Evolutionary conservation across 2,888 invertebrate species (phyloP).

Genomic region (Gari tellinella): DNA sequence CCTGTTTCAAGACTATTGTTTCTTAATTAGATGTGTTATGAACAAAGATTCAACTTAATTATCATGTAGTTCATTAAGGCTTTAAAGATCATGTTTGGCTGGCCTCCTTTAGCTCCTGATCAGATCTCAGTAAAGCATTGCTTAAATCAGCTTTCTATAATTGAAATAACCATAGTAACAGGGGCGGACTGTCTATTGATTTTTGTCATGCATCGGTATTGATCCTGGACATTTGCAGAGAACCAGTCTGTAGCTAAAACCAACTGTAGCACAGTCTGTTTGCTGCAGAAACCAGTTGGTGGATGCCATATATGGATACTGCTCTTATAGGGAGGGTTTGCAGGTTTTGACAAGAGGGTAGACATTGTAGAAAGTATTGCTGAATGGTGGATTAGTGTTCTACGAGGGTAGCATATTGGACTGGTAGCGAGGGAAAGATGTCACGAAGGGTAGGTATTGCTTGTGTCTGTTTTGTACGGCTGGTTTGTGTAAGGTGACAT

Average conservation of each 20-base stretch:
- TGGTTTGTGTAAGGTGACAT: background rate
- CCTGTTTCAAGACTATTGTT: no score
- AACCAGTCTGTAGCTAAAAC: constrained; percentile 51
- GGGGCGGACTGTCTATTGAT: constrained; percentile 53
- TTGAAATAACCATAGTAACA: constrained; percentile 43
- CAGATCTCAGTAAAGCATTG: no score
- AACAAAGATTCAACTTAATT: no score
- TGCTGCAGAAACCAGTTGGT: constrained; percentile 41
- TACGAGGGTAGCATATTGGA: background rate
- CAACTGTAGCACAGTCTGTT: constrained; percentile 61
- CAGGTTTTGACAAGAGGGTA: background rate
- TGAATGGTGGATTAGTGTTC: constrained; percentile 37
- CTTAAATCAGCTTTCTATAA: no score
- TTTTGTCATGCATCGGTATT: constrained; percentile 54
- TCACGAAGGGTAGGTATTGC: constrained; percentile 50
- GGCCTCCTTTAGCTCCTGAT: no score
- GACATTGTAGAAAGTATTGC: background rate
- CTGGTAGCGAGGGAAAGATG: constrained; percentile 19
- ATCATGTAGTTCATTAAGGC: no score
- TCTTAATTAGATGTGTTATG: no score
- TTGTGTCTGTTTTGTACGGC: background rate
- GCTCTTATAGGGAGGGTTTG: constrained; percentile 28
- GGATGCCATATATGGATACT: constrained; percentile 48
- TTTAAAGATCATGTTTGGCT: no score
- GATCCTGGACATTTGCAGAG: constrained; percentile 42